Evolutionary conservation across 2,888 invertebrate genomes (phyloP).

Genomic region (Trypoxylon attenuatum): DNA sequence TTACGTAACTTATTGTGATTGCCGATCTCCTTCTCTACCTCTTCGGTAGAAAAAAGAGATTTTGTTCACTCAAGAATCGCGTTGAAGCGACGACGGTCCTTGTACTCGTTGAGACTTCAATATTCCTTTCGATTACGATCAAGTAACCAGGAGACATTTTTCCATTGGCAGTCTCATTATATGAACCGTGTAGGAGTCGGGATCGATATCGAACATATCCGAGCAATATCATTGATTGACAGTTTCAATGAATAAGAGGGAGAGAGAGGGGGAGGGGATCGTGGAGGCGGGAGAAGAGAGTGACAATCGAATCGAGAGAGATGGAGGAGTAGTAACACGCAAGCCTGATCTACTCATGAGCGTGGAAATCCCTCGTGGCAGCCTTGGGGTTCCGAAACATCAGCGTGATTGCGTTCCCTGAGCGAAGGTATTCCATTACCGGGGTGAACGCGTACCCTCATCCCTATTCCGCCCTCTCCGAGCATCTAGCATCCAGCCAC

Average conservation of each 20-base stretch:
- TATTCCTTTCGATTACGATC: no score
- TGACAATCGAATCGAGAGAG: slow-evolving; percentile 47
- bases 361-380: slow-evolving; percentile 73
- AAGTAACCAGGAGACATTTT: no score
- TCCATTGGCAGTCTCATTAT: no score
- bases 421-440: slow-evolving; percentile 73
- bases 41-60: no score
- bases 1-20: neutral
- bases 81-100: no score
- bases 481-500: slow-evolving; percentile 41
- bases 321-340: slow-evolving; percentile 60
- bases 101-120: no score
- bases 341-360: slow-evolving; percentile 72
- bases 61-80: no score
- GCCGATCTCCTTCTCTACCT: no score
- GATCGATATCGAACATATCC: slow-evolving; percentile 10
- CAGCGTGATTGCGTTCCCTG: slow-evolving; percentile 74
- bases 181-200: neutral
- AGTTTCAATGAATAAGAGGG: slow-evolving; percentile 6
- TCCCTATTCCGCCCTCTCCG: slow-evolving; percentile 52
- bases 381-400: slow-evolving; percentile 72
- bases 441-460: slow-evolving; percentile 58
- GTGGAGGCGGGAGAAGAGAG: slow-evolving; percentile 1
- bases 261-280: neutral
- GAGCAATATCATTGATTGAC: slow-evolving; percentile 37